phyloP scores from a whole-genome alignment of 2,797 vertebrate genomes.

The Channa striata region DNA sequence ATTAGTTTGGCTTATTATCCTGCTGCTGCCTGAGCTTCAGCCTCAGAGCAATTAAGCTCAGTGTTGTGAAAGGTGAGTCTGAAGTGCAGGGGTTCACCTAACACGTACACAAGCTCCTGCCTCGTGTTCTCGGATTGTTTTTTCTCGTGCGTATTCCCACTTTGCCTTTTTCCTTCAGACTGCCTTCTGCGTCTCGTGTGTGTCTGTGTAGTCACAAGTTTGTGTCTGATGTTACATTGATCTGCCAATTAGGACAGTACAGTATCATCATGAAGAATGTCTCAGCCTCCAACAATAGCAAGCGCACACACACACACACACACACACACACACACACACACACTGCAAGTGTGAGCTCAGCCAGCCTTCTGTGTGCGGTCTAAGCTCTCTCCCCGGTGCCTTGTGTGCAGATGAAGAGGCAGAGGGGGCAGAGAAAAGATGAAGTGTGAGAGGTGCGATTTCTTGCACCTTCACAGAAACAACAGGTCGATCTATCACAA shows the following conservation, averaged over 20 bases:
- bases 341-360: constrained; percentile 34
- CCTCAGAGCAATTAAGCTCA: constrained; percentile 57
- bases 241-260: constrained; percentile 61
- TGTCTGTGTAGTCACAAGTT: constrained; percentile 4
- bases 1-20: constrained; percentile 39
- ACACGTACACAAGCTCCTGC: constrained; percentile 11
- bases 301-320: constrained; percentile 2
- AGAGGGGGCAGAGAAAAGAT: constrained; percentile 28
- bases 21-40: constrained; percentile 31
- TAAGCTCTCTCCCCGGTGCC: constrained; percentile 55
- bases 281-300: constrained; percentile 38
- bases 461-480: constrained; percentile 66
- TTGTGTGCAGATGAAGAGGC: constrained; percentile 43
- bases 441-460: constrained; percentile 55
- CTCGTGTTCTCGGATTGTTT: constrained; percentile 17
- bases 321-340: constrained; percentile 14
- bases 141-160: constrained; percentile 5
- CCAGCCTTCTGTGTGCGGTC: constrained; percentile 47
- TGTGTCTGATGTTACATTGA: constrained; percentile 37
- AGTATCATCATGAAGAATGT: constrained; percentile 50
- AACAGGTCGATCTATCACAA: constrained; percentile 61
- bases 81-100: constrained; percentile 30
- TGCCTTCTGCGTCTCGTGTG: constrained; percentile 24
- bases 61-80: constrained; percentile 49
- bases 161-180: constrained; percentile 21